Conservation (phyloP, 2,113 vertebrate genomes). For the Dasypus novemcinctus region DNA sequence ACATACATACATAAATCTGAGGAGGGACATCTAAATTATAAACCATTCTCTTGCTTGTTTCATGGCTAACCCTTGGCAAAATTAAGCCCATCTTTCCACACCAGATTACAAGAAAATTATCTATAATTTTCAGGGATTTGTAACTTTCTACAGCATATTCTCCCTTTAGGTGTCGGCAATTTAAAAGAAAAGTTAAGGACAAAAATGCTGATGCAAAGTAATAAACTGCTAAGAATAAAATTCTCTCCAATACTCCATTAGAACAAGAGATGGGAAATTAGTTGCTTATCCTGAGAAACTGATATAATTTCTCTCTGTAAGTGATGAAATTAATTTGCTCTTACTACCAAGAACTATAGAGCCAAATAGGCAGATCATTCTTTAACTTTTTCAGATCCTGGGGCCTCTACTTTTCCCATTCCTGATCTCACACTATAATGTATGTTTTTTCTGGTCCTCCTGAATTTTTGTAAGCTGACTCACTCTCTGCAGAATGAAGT, state of each 20-base stretch:
- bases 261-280: neutral
- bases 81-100: neutral
- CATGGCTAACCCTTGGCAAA: neutral
- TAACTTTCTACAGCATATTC: neutral
- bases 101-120: neutral
- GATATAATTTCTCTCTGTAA: neutral
- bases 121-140: neutral
- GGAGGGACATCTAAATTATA: constrained; percentile 38
- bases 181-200: constrained; percentile 46
- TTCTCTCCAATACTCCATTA: neutral
- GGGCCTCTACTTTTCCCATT: neutral
- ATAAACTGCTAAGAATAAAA: constrained; percentile 30
- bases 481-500: neutral
- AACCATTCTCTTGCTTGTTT: constrained; percentile 26
- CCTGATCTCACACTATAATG: neutral
- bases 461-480: neutral
- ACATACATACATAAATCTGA: neutral
- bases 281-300: constrained; percentile 30
- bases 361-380: neutral
- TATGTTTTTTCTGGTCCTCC: neutral
- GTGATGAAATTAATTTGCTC: constrained; percentile 43
- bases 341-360: neutral
- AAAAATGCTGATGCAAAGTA: neutral
- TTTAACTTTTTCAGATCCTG: neutral
- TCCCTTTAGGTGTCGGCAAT: neutral